These are phyloP conservation scores for Poecilia gillii DNA, from an alignment of 2,797 vertebrate genomes.

Conservation along the genomic window DNA sequence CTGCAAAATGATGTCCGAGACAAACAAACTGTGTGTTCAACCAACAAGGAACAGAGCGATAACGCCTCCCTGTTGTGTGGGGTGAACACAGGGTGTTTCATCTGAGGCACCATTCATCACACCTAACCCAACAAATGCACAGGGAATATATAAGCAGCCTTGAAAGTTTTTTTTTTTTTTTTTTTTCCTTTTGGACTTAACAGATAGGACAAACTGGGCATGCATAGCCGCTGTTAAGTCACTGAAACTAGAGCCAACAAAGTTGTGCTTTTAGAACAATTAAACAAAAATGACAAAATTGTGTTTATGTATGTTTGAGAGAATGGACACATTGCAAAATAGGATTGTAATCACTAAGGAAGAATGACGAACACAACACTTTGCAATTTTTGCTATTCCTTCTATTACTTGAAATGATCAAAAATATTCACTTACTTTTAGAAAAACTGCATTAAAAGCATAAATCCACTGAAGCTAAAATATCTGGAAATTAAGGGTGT, in stretches of 20 bases:
- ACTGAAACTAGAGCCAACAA: neutral
- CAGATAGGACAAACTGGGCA: neutral
- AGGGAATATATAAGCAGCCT: neutral
- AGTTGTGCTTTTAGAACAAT: neutral
- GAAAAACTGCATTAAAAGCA: neutral
- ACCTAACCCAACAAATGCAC: constrained; percentile 1
- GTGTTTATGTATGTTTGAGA: neutral
- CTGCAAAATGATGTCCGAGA: neutral
- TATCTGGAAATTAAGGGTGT: neutral
- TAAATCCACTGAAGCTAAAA: neutral
- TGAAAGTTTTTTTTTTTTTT: neutral
- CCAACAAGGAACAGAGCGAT: neutral
- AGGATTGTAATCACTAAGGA: neutral
- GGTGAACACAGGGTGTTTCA: neutral
- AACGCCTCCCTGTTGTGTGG: neutral
- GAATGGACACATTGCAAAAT: neutral
- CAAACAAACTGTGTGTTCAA: neutral
- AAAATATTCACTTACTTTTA: neutral
- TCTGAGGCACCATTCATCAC: constrained; percentile 3
- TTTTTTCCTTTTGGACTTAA: neutral
- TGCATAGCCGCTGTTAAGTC: neutral
- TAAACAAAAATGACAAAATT: neutral
- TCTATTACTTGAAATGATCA: neutral
- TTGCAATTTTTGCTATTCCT: neutral
- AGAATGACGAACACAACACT: neutral